phyloP scores from a whole-genome alignment of 30 jellyfish, hydroid and myxozoan species.

The Turritopsis dohrnii region DNA sequence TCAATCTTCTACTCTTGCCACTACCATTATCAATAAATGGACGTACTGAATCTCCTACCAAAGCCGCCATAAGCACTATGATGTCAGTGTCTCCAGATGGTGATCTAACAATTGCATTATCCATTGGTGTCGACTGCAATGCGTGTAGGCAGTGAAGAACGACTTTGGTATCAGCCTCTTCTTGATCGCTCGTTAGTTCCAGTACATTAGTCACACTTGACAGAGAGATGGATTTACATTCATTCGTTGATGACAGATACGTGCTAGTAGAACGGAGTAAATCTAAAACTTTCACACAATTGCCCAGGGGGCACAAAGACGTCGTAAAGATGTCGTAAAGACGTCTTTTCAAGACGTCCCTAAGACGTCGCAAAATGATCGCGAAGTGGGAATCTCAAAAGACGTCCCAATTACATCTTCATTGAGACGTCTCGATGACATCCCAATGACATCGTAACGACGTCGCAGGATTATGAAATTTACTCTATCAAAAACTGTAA shows the following conservation, averaged over 20 bases:
- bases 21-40: background rate
- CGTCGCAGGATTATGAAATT: no score
- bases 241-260: constrained; percentile 6
- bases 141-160: background rate
- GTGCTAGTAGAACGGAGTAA: background rate
- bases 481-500: no score
- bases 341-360: no score
- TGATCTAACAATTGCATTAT: background rate
- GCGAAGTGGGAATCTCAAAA: no score
- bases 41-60: background rate
- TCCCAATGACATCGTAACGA: no score
- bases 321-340: no score
- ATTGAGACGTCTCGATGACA: no score
- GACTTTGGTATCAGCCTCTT: background rate
- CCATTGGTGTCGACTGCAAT: background rate
- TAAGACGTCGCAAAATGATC: no score
- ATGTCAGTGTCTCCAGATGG: background rate
- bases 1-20: background rate
- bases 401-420: no score
- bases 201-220: background rate
- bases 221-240: background rate
- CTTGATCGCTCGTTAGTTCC: background rate
- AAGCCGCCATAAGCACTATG: background rate
- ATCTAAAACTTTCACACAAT: background rate
- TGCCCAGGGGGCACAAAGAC: no score